Base-by-base conservation (phyloP, 2,888 invertebrate species). In the Venusia cambrica region DNA sequence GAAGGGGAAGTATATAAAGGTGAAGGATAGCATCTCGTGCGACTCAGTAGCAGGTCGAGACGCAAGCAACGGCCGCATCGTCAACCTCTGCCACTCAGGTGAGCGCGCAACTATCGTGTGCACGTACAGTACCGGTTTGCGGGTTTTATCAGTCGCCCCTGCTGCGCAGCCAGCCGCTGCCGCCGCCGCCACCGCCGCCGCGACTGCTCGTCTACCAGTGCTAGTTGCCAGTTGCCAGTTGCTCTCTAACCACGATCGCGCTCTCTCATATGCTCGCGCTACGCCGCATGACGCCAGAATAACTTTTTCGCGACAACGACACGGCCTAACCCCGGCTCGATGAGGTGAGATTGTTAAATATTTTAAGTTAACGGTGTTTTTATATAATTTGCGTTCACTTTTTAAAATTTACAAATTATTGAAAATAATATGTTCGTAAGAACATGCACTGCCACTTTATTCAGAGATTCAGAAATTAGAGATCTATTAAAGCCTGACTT, bases 1-100 rank as follows among this genome's bases (percentile, higher is more conserved):
- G 77, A 54, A 74, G 76, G 79, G 77, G 78, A 60, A 74, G 51
- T 57, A 60, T 83, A 84, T 84, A 84, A 74, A 80, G 80, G 80
- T 62, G 78, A 64, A 62, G 46, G 81, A 54, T 47, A 44, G 51
- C 57, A 57, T 52, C 51, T 62, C 70, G 76, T 70, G 73, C 73
- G 77, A 67, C 57, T 78, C 84, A 84, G 81, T 84, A 70, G 72
- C 58, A 62, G 64, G 47, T 64, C 66, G 55, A 65, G 61, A 48
- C 52, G 60, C 41, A 62, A n/a, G 58, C 62, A 62, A 54, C 63
- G 62, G 54, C 62, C 58, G 51, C 55, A 41, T 54, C 46, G 46
- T 51, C 24, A 38, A 27, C 35, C 37, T 19, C 28, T 33, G 38
- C 26, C 36, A 52, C 44, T 48, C 65, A 66, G 69, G 68, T 70